These are phyloP conservation scores for Cacatua alba DNA, from an alignment of 2,113 vertebrate genomes.

Conservation along the genomic window DNA sequence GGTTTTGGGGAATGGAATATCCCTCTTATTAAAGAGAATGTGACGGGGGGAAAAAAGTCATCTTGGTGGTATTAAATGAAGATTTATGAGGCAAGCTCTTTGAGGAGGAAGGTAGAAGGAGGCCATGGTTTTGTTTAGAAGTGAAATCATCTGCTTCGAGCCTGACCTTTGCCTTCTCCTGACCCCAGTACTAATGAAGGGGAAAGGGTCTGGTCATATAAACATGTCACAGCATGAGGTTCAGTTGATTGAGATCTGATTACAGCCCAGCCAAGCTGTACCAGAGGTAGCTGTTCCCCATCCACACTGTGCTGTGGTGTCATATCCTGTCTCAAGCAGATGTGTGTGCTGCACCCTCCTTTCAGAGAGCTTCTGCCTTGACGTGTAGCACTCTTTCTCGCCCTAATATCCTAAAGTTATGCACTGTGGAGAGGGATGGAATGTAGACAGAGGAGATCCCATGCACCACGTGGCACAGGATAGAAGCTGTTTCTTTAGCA, in stretches of 20 bases:
- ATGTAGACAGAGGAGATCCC: not conserved
- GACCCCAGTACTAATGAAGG: conserved; percentile 66
- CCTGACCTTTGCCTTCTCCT: conserved; percentile 53
- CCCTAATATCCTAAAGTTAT: too few relatives aligned
- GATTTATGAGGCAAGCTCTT: conserved; percentile 41
- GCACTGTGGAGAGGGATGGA: not conserved
- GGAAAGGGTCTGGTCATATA: conserved; percentile 14
- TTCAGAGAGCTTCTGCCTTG: not conserved
- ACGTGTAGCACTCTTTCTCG: fast-evolving
- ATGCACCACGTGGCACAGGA: fast-evolving
- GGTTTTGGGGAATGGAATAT: not conserved
- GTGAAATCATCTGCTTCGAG: not conserved
- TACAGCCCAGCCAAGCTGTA: not conserved
- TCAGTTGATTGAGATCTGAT: not conserved
- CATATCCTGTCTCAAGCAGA: too few relatives aligned
- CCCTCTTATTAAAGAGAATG: not conserved
- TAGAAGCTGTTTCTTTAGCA: not conserved
- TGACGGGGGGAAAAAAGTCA: not conserved
- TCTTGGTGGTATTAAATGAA: not conserved
- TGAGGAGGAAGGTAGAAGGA: not conserved
- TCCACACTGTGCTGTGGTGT: fast-evolving
- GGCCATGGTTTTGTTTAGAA: not conserved
- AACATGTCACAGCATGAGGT: conserved; percentile 32
- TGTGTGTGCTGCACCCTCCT: not conserved
- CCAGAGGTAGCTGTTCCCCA: not conserved